Conservation (phyloP, 2,797 vertebrate genomes). For the Centroberyx gerrardi region DNA sequence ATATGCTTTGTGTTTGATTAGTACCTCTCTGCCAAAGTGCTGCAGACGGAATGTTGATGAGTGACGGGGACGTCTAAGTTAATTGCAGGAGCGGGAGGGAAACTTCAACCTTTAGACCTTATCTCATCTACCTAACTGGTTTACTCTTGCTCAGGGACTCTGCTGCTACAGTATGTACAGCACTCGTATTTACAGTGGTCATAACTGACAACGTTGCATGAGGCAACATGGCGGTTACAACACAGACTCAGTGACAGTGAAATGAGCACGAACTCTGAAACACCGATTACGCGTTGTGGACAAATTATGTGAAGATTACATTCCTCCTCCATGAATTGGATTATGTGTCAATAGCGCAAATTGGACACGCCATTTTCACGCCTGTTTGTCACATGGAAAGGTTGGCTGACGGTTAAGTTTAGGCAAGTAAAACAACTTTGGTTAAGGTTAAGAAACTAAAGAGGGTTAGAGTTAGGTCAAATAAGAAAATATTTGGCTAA, state of each 20-base stretch:
- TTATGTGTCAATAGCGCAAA: not conserved
- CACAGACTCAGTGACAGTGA: no score
- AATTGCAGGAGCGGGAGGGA: slow-evolving; percentile 33
- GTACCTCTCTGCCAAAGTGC: slow-evolving; percentile 44
- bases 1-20: slow-evolving; percentile 61
- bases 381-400: no score
- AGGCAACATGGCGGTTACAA: no score
- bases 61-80: slow-evolving; percentile 31
- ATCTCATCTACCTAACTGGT: slow-evolving; percentile 50
- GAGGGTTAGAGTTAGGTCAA: no score
- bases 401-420: no score
- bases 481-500: no score
- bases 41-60: slow-evolving; percentile 56
- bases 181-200: slow-evolving; percentile 11
- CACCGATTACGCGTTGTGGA: no score
- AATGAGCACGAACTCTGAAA: no score
- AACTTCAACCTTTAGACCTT: slow-evolving; percentile 46
- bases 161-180: slow-evolving; percentile 7
- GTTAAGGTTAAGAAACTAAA: no score
- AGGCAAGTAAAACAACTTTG: no score
- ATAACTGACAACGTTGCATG: no score
- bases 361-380: not conserved
- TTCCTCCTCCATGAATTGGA: not conserved
- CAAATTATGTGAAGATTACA: no score
- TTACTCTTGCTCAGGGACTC: slow-evolving; percentile 20